Base-by-base conservation (phyloP, 2,888 invertebrate genomes). In the Myopa tessellatipennis region DNA sequence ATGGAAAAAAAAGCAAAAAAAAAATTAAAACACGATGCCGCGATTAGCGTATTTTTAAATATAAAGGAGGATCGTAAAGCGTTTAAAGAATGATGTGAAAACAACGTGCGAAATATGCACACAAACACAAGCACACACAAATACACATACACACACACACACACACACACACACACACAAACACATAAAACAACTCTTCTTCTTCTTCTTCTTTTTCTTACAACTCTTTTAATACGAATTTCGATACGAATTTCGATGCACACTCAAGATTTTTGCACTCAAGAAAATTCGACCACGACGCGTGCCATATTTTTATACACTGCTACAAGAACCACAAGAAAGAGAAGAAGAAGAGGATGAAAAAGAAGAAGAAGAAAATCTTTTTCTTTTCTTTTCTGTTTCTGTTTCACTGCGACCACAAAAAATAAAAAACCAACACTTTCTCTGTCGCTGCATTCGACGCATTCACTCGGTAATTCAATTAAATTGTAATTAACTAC, bases 401-500 rank as follows among this genome's bases (percentile, higher is more conserved):
- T n/a, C n/a, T n/a, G n/a, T n/a, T n/a, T n/a, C n/a, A n/a, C n/a
- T n/a, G 10, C 45, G 6, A 45, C 7, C 38, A 67, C 12, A n/a
- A 67, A 40, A 16, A 0, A 67, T 38, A 16, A 67, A 36, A 38
- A 40, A 38, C 12, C 34, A 67, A 36, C 36, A 67, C 38, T 40
- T 36, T 67, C 36, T 38, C 67, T 55, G 63, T 36, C 67, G 40
- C 67, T 36, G 40, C 4, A n/a, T 34, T n/a, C 4, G 60, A 61
- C 73, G 55, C 34, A 38, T 16, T 12, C n/a, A 4, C 40, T 16
- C 12, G 8, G 18, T 65, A 36, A 65, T 65, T 74, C 45, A 36
- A 65, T 74, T 63, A 52, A 16, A 63, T 36, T 74, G 50, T 65
- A 74, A 74, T 74, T 74, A 63, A 65, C 63, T 65, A n/a, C 61